Evolutionary conservation across 35 echinoderm and acorn worm species (phyloP).

Genomic region (Lytechinus variegatus): DNA sequence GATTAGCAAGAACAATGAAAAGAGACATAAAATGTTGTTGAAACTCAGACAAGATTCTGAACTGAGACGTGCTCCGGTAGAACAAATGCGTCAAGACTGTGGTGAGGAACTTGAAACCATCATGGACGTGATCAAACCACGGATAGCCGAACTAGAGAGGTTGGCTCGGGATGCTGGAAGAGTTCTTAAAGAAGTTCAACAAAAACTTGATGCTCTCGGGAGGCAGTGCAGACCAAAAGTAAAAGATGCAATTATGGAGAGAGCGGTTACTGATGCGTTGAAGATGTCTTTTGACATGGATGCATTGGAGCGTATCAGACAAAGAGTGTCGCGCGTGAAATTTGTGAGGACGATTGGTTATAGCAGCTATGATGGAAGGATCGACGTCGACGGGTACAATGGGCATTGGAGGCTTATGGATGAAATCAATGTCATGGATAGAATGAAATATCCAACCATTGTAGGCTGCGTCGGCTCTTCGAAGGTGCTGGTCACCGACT

Average conservation of each 20-base stretch:
- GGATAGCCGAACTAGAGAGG: neutral
- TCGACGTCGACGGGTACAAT: neutral
- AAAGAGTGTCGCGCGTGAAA: neutral
- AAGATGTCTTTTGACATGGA: neutral
- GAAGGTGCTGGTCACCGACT: neutral
- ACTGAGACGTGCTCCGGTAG: neutral
- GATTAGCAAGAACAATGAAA: neutral
- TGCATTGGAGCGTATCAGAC: neutral
- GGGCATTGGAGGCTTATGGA: neutral
- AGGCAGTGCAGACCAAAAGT: neutral
- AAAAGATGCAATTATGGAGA: neutral
- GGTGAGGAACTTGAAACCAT: neutral
- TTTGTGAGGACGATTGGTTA: neutral
- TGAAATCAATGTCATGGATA: neutral
- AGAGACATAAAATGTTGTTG: neutral
- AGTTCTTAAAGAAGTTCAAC: neutral
- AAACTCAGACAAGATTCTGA: neutral
- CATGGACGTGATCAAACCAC: neutral
- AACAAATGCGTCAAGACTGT: neutral
- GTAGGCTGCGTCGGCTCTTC: neutral
- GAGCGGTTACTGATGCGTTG: neutral
- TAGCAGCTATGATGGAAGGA: neutral
- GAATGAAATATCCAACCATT: neutral
- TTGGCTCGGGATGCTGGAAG: neutral
- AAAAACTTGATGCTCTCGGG: neutral